These are phyloP conservation scores for Ellobius talpinus DNA, from an alignment of 2,113 vertebrate species.

Conservation along the genomic window DNA sequence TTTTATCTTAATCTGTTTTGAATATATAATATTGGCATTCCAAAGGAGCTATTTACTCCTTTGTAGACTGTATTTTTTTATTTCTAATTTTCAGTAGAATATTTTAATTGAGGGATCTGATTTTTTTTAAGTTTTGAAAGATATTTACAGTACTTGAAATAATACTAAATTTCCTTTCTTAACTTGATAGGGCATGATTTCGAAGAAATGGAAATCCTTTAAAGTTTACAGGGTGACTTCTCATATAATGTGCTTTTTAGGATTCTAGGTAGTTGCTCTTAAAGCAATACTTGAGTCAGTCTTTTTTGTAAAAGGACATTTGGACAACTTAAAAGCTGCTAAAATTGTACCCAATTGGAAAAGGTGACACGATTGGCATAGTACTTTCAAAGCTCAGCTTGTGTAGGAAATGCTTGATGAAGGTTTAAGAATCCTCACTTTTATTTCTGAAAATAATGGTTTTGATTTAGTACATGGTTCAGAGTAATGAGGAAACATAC, in stretches of 20 bases:
- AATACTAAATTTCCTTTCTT: constrained; percentile 51
- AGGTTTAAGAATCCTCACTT: not conserved
- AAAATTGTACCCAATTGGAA: not conserved
- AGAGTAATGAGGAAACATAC: constrained; percentile 26
- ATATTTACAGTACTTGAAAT: constrained; percentile 26
- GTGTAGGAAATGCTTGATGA: constrained; percentile 41
- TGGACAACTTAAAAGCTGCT: constrained; percentile 26
- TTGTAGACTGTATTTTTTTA: constrained; percentile 9
- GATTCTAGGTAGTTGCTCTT: constrained; percentile 33
- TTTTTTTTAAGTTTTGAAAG: constrained; percentile 39
- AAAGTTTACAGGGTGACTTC: constrained; percentile 3
- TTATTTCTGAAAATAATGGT: constrained; percentile 51
- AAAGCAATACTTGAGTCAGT: not conserved
- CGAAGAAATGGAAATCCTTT: constrained; percentile 21
- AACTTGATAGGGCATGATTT: constrained; percentile 36
- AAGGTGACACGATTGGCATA: not conserved
- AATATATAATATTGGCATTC: constrained; percentile 36
- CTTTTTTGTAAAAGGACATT: constrained; percentile 42
- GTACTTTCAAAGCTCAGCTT: not conserved
- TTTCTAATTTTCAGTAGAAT: constrained; percentile 42
- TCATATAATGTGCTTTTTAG: not conserved
- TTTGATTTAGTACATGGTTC: constrained; percentile 4
- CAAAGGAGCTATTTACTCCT: not conserved
- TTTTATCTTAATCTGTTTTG: constrained; percentile 51
- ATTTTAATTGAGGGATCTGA: constrained; percentile 41